Evolutionary conservation across 2,888 invertebrate species (phyloP), one percentile per base, ranked within the genome.

Genomic region (Polietes domitor): DNA sequence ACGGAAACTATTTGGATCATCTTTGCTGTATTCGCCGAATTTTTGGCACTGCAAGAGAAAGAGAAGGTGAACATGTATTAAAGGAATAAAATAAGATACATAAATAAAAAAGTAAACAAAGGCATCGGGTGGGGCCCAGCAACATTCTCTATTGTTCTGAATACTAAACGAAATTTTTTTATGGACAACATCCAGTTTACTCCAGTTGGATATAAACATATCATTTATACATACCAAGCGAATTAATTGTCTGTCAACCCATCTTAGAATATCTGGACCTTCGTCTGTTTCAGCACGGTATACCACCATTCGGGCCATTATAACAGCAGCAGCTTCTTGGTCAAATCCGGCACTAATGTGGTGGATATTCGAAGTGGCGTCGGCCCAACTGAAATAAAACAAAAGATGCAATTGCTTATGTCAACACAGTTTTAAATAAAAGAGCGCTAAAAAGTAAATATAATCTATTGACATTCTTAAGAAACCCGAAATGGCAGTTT

Each of bases 221-320:
- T 37, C 37, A 7, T 37, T 7, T 55, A 47, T 77, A 43, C 92
- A 89, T 93, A 98, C 98, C 94, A 99, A 93, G 91, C 99, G 94
- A 89, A 99, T 99, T 19, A 99, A 95, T 96, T 98, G 99, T 87
- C 99, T 94, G 92, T 99, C 99, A 12, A 99, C 96, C 99, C 99
- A 99, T 91, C 99, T 95, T 86, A 99, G 94, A 47, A 99, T 98
- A 92, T 99, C 99, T 0, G 98, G 98, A 37, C 98, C 98, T 90
- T 98, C 98, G 89, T 97, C 97, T 12, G 96, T 96, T 92, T 98
- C 98, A 0, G 99, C 99, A 88, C 98, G 94, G 93, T 98, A 98
- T 32, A 98, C 98, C 15, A 99, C 99, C 92, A 99, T 95, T 26
- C 99, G 94, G 0, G 98, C 97, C 98, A 99, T 99, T 73, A 99